Percentiles rank a stretch among this genome's conserved stretches.
These are phyloP conservation scores for Hycleus phaleratus DNA, from an alignment of 1,140 invertebrate species.

Conservation along the genomic window DNA sequence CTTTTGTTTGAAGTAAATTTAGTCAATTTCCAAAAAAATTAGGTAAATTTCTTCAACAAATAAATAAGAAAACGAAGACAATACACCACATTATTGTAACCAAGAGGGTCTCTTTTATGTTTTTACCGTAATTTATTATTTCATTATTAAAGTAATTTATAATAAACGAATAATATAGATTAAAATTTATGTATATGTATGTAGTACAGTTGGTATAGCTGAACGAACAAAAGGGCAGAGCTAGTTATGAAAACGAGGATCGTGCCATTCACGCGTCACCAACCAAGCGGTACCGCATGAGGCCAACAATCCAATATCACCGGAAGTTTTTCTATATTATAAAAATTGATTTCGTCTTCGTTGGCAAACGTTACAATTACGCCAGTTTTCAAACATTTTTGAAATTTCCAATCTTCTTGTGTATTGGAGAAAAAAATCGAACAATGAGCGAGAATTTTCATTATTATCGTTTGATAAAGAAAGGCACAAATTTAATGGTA, in stretches of 20 bases:
- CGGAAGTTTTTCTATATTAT: constrained; percentile 11
- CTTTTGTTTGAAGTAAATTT: too few relatives aligned
- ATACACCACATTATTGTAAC: too few relatives aligned
- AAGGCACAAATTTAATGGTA: background rate
- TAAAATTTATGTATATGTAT: too few relatives aligned
- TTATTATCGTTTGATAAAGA: background rate
- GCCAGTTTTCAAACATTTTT: too few relatives aligned
- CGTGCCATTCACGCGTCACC: constrained; percentile 21
- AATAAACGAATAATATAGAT: too few relatives aligned
- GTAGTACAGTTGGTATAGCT: too few relatives aligned
- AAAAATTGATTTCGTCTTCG: constrained; percentile 13
- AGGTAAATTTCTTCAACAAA: too few relatives aligned
- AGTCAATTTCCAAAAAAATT: too few relatives aligned
- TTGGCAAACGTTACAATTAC: background rate
- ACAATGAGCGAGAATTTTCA: background rate
- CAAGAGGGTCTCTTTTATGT: too few relatives aligned
- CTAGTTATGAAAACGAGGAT: constrained; percentile 18
- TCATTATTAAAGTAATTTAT: too few relatives aligned
- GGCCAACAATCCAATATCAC: constrained; percentile 14
- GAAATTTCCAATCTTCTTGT: background rate
- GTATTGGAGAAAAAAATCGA: background rate
- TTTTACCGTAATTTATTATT: too few relatives aligned
- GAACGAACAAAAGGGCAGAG: constrained; percentile 1
- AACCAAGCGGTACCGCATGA: constrained; percentile 19
- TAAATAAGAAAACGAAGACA: too few relatives aligned